Conservation (phyloP, 2,797 vertebrate species). For the Poecilia wingei region DNA sequence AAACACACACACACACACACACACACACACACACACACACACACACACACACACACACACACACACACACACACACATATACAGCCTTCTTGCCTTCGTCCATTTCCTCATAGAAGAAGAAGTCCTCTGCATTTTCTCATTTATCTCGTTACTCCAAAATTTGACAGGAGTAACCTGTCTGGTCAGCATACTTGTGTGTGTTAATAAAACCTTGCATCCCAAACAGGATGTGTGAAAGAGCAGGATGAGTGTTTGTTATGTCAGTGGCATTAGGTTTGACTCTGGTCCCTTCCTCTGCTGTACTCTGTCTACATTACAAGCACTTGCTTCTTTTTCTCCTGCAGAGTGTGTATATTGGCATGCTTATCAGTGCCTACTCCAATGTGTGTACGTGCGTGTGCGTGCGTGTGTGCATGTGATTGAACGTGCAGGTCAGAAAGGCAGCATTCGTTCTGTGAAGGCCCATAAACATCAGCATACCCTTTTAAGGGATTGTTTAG, state of each 20-base stretch:
- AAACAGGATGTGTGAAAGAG: conserved; percentile 25
- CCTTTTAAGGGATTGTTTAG: conserved; percentile 90
- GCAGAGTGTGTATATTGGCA: conserved; percentile 45
- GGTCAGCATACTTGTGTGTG: conserved; percentile 13
- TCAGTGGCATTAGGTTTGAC: conserved; percentile 44
- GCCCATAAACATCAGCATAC: conserved; percentile 84
- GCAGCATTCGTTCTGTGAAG: conserved; percentile 82
- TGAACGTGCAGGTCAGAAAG: conserved; percentile 72
- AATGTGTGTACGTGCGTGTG: conserved; percentile 26
- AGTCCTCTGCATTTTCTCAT: conserved; percentile 1
- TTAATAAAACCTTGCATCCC: background rate
- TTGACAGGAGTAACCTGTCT: background rate
- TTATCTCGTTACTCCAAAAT: conserved; percentile 22
- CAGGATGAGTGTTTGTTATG: conserved; percentile 44
- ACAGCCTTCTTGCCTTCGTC: conserved; percentile 20
- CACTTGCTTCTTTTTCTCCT: conserved; percentile 73
- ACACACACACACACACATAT: background rate
- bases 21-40: background rate
- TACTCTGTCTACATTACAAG: conserved; percentile 63
- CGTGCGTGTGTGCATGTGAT: conserved; percentile 2
- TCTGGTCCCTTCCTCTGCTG: conserved; percentile 34
- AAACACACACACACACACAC: conserved; percentile 27
- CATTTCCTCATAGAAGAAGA: conserved; percentile 17
- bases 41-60: background rate
- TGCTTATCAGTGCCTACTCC: background rate